Base-by-base conservation (phyloP, 2,113 vertebrate species). In the Oophaga pumilio region DNA sequence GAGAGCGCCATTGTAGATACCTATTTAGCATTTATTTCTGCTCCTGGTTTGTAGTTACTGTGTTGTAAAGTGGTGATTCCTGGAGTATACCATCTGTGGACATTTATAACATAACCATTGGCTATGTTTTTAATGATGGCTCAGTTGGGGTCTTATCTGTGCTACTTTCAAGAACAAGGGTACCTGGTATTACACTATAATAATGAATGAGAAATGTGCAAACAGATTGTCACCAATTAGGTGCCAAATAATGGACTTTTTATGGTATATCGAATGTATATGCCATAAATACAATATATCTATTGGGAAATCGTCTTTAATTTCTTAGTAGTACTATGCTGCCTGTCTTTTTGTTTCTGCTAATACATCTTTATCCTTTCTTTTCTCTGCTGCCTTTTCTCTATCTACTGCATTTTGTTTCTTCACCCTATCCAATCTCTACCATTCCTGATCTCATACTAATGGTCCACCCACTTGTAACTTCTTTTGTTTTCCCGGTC, bases 301-400 rank as follows among this genome's bases (percentile, higher is more conserved):
- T 74, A 73, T 33, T 50, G 71, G 43, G 33, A 74, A 74, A 50
- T 12, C 49, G 8, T 17, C 11, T 76, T 26, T 53, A 73, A 49
- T 60, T 56, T 68, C 74, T 64, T 82, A 74, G 64, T 69, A 53
- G 50, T 69, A 22, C 78, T 87, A 64, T 60, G 60, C 57, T 87
- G 86, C 74, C 59, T 62, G 33, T 86, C 76, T 62, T 83, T 83
- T 86, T 78, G 74, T 86, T 86, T 87, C 86, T 83, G 86, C 86
- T 87, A 87, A 87, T 87, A 50, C 86, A 87, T 83, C 86, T 87
- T 87, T 80, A 82, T 74, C 82, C 78, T 81, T 87, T 82, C 82
- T 73, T 87, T 86, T 77, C 84, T 87, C 79, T 82, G 79, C 69
- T 82, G 80, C 77, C 33, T 62, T 56, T 62, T 77, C 33, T 77